These are phyloP conservation scores for Leptatherina wallacei DNA, from an alignment of 2,797 vertebrate species.

Conservation along the genomic window DNA sequence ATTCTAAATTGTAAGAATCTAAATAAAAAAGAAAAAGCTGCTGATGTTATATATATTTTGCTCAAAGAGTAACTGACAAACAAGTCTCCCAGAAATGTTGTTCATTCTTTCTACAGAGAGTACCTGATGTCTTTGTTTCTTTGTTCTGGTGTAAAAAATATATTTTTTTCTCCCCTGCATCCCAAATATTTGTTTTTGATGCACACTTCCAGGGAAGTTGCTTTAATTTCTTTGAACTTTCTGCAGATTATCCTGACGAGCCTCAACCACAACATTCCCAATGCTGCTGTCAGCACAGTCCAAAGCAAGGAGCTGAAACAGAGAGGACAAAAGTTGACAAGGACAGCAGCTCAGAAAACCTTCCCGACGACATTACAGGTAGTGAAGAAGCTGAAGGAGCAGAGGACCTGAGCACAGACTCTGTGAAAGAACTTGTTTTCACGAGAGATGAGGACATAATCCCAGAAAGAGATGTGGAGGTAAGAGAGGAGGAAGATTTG, in stretches of 20 bases:
- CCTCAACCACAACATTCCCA: constrained; percentile 79
- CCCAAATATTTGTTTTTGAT: neutral
- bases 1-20: too few species aligned
- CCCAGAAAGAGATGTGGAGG: constrained; percentile 16
- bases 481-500: constrained; percentile 48
- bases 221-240: neutral
- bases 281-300: constrained; percentile 79
- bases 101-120: too few species aligned
- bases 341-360: constrained; percentile 49
- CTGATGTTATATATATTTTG: too few species aligned
- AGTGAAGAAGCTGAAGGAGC: constrained; percentile 46
- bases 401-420: neutral
- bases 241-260: constrained; percentile 87
- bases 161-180: too few species aligned
- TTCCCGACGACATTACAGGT: constrained; percentile 30
- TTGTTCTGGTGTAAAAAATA: too few species aligned
- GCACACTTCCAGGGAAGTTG: neutral
- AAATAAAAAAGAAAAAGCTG: too few species aligned
- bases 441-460: constrained; percentile 24
- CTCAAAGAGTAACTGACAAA: too few species aligned
- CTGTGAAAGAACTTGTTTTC: neutral
- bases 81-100: too few species aligned
- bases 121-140: too few species aligned
- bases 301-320: constrained; percentile 77
- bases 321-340: constrained; percentile 67